phyloP scores from a whole-genome alignment of 2,797 vertebrate species.

The Clarias platycephalus region DNA sequence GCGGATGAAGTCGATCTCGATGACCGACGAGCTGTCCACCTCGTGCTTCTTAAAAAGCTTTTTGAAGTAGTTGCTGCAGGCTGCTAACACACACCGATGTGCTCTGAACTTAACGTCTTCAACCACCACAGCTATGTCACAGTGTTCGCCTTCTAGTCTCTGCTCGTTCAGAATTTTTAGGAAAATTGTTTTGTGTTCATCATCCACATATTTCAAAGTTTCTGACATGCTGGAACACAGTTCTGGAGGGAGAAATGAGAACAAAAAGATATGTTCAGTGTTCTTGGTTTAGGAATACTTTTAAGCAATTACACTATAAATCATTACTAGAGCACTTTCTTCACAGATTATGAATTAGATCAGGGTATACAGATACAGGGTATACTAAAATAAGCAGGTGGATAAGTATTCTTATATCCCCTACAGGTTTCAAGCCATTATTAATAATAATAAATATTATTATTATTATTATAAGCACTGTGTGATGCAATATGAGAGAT shows the following conservation, averaged over 20 bases:
- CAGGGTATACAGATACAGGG: no score
- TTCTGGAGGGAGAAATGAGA: slow-evolving; percentile 14
- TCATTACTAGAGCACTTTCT: background rate
- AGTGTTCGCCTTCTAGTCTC: slow-evolving; percentile 94
- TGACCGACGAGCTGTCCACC: slow-evolving; percentile 97
- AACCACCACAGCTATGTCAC: slow-evolving; percentile 96
- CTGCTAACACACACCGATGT: slow-evolving; percentile 93
- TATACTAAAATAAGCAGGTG: background rate
- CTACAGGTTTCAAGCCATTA: background rate
- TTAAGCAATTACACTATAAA: background rate
- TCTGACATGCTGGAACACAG: slow-evolving; percentile 85
- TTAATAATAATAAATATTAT: background rate
- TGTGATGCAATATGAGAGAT: background rate
- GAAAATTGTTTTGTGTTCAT: slow-evolving; percentile 95
- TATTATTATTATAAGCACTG: background rate
- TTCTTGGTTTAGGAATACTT: background rate
- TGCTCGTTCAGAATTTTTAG: slow-evolving; percentile 96
- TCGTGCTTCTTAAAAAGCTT: slow-evolving; percentile 98
- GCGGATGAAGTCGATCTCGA: slow-evolving; percentile 97
- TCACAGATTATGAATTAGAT: background rate
- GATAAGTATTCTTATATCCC: background rate
- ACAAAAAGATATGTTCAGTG: background rate
- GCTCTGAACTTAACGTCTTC: slow-evolving; percentile 97
- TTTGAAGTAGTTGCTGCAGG: slow-evolving; percentile 98
- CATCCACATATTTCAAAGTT: slow-evolving; percentile 96